Evolutionary conservation across 2,888 invertebrate genomes (phyloP).

Genomic region (Pinctada fucata): DNA sequence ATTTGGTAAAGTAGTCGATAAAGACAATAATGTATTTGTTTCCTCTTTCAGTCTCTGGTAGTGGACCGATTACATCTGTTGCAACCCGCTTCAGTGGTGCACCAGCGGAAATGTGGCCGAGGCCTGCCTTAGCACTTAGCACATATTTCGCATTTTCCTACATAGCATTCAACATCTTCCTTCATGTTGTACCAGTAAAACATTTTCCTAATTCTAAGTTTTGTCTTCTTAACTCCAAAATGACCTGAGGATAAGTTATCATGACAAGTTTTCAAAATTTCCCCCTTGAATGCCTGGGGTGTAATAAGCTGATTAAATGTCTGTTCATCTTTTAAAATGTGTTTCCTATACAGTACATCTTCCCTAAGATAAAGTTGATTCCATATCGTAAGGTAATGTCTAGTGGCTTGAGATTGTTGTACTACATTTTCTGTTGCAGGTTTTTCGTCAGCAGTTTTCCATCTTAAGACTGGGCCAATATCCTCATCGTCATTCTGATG

Average conservation of each 20-base stretch:
- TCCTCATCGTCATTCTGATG: not conserved
- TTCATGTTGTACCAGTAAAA: slow-evolving; percentile 28
- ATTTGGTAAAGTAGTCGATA: no score
- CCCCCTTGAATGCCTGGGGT: not conserved
- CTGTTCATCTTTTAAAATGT: not conserved
- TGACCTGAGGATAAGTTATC: slow-evolving; percentile 10
- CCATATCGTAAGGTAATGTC: slow-evolving; percentile 6
- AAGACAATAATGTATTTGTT: slow-evolving; percentile 24
- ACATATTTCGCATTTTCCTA: slow-evolving; percentile 23
- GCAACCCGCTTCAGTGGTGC: slow-evolving; percentile 29
- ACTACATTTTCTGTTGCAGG: slow-evolving; percentile 11
- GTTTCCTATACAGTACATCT: slow-evolving; percentile 2
- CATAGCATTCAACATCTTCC: slow-evolving; percentile 5
- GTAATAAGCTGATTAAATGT: slow-evolving; percentile 6
- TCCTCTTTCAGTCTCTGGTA: slow-evolving; percentile 26
- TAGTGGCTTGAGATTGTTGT: not conserved
- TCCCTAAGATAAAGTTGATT: slow-evolving; percentile 1
- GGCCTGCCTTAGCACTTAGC: not conserved
- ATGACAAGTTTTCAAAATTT: slow-evolving; percentile 16
- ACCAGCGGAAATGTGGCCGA: slow-evolving; percentile 88
- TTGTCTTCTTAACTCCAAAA: slow-evolving; percentile 21
- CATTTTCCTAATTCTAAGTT: slow-evolving; percentile 1
- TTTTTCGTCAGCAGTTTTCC: not conserved
- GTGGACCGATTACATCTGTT: slow-evolving; percentile 35
- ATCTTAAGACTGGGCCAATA: slow-evolving; percentile 13